Evolutionary conservation across 1,140 invertebrate species (phyloP).

Genomic region (Penaeus japonicus): DNA sequence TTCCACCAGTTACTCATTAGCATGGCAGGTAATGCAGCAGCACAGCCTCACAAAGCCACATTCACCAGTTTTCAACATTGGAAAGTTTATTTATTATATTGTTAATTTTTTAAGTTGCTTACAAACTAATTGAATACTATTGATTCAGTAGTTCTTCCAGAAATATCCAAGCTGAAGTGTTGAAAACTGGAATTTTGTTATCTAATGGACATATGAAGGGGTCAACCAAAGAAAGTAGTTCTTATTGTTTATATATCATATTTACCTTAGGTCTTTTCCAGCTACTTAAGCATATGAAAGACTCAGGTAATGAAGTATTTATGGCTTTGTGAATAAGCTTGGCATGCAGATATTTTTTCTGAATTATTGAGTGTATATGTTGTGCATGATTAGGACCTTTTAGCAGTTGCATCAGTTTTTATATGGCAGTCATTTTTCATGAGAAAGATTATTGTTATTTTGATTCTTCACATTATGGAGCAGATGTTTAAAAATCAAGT

Average conservation of each 20-base stretch:
- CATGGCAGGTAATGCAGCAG: slow-evolving; percentile 63
- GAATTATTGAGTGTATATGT: background rate
- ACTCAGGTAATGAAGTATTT: slow-evolving; percentile 38
- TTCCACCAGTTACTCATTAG: slow-evolving; percentile 69
- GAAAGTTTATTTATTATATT: background rate
- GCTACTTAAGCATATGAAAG: slow-evolving; percentile 34
- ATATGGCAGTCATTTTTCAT: slow-evolving; percentile 18
- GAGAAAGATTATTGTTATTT: too few species aligned
- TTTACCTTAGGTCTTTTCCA: slow-evolving; percentile 41
- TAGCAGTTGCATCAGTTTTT: slow-evolving; percentile 9
- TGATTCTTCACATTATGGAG: too few species aligned
- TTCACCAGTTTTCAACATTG: slow-evolving; percentile 38
- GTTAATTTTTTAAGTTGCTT: too few species aligned
- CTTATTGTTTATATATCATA: background rate
- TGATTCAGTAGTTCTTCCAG: too few species aligned
- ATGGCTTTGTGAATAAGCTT: slow-evolving; percentile 55
- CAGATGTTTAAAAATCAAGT: too few species aligned
- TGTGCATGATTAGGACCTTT: slow-evolving; percentile 1
- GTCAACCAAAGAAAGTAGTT: background rate
- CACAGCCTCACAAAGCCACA: slow-evolving; percentile 54
- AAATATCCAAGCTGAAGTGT: background rate
- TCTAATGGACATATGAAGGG: slow-evolving; percentile 21
- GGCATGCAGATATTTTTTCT: slow-evolving; percentile 46
- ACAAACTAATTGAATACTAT: background rate
- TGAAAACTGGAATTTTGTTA: slow-evolving; percentile 42